Evolutionary conservation across 2,113 vertebrate genomes (phyloP).

Genomic region (Anthoscopus minutus): DNA sequence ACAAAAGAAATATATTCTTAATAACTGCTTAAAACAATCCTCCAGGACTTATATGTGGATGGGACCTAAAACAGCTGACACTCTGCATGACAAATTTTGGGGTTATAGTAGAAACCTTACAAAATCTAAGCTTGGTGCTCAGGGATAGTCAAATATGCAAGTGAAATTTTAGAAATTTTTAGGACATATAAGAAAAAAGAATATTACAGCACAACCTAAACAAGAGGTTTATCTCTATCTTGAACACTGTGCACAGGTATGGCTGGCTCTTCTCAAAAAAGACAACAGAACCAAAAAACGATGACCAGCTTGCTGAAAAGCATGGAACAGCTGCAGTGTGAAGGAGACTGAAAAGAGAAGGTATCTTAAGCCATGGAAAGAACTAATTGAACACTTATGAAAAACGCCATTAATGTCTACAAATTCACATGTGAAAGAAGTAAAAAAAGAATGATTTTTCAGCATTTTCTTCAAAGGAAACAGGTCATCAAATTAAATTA

Average conservation of each 20-base stretch:
- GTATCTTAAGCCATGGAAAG: background rate
- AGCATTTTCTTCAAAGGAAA: background rate
- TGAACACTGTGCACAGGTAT: background rate
- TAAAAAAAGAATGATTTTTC: background rate
- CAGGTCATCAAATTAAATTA: background rate
- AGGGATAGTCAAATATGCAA: background rate
- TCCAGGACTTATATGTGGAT: accelerated
- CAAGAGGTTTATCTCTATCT: background rate
- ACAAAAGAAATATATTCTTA: background rate
- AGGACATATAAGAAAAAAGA: background rate
- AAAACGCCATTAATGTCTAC: background rate
- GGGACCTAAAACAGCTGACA: background rate
- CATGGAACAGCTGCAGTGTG: background rate
- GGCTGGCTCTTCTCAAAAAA: background rate
- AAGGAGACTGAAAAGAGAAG: background rate
- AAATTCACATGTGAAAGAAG: background rate
- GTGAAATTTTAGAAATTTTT: background rate
- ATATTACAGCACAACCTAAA: background rate
- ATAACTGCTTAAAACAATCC: background rate
- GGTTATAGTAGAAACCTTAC: background rate
- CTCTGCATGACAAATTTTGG: accelerated
- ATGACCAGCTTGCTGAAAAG: background rate
- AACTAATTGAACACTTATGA: background rate
- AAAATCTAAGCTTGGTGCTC: background rate
- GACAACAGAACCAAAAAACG: background rate